Base-by-base conservation (phyloP, 2,888 invertebrate genomes). In the Tetanocera ferruginea region DNA sequence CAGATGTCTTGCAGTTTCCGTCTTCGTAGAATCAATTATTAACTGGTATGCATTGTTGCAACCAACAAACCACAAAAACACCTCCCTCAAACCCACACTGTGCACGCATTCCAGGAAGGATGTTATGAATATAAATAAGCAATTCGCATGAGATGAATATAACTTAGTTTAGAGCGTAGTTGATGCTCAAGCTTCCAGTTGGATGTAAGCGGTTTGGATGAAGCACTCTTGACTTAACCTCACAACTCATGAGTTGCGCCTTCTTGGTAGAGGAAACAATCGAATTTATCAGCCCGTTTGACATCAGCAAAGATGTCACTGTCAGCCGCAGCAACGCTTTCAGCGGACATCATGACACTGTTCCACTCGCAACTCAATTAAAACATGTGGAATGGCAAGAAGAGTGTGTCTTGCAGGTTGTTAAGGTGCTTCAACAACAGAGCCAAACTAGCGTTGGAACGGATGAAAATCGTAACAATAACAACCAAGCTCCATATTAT, bases 51-150 rank as follows among this genome's bases (percentile, higher is more conserved):
- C 8, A 43, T 14, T 43, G 43, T 43, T 43, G 43, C 14, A 43
- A 43, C 11, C 43, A 43, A 11, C 4, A 37, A 37, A 37, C 1
- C 1, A 4, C 4, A 37, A 37, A 43, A 43, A 43, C 43, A 43
- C 43, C 14, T 43, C 43, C 6, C 43, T 5, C 37, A 8, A 37
- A 37, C 43, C 4, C 4, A 11, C 43, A 2, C 3, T 11, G 11
- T 43, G 6, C 3, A 11, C 43, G 11, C 62, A 28, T 49, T 67
- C 67, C 43, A 51, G 52, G 62, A 67, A 76, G 76, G 76, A 76
- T 67, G 76, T 76, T 67, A 67, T 76, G 55, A 64, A 74, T 74
- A 52, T 64, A 74, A 74, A 74, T 66, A 66, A 73, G 66, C 51
- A 51, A 66, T 72, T 72, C 55, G 72, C 28, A 55, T 62, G 34